A percentile compares a stretch with the other conserved stretches of the same genome.
phyloP scores from a whole-genome alignment of 2,797 vertebrate genomes.

The Lutjanus campechanus region DNA sequence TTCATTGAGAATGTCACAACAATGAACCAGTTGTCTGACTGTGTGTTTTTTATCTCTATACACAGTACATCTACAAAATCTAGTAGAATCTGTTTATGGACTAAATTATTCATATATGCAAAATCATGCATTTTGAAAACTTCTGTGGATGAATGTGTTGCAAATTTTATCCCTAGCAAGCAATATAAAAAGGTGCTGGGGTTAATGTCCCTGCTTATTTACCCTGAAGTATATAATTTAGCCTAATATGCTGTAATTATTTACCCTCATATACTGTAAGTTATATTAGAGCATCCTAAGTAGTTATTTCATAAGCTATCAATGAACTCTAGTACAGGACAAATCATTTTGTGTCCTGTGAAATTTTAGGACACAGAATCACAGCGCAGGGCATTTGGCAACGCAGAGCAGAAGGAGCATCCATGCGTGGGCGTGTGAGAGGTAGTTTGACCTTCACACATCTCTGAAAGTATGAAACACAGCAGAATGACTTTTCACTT shows the following conservation, averaged over 20 bases:
- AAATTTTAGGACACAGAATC: slow-evolving; percentile 2
- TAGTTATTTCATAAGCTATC: background rate
- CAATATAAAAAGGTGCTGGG: background rate
- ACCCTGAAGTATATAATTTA: no score
- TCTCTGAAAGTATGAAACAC: slow-evolving; percentile 50
- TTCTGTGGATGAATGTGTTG: background rate
- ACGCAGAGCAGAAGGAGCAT: slow-evolving; percentile 17
- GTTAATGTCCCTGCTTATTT: background rate
- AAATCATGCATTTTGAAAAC: background rate
- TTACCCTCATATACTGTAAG: no score
- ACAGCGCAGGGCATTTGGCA: background rate
- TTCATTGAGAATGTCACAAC: background rate
- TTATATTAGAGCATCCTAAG: background rate
- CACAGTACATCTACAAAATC: background rate
- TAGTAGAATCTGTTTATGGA: background rate
- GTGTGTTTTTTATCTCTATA: background rate
- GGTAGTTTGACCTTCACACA: slow-evolving; percentile 64
- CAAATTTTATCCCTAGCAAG: background rate
- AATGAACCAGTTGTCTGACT: background rate
- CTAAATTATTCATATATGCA: background rate
- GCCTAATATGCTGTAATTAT: no score
- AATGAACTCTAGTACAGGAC: background rate
- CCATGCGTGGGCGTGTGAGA: slow-evolving; percentile 45
- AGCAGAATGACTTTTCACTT: slow-evolving; percentile 55
- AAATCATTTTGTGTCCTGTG: slow-evolving; percentile 6